Evolutionary conservation across 2,113 vertebrate genomes (phyloP), one percentile per base, ranked within the genome.

Genomic region (Salminus brasiliensis): DNA sequence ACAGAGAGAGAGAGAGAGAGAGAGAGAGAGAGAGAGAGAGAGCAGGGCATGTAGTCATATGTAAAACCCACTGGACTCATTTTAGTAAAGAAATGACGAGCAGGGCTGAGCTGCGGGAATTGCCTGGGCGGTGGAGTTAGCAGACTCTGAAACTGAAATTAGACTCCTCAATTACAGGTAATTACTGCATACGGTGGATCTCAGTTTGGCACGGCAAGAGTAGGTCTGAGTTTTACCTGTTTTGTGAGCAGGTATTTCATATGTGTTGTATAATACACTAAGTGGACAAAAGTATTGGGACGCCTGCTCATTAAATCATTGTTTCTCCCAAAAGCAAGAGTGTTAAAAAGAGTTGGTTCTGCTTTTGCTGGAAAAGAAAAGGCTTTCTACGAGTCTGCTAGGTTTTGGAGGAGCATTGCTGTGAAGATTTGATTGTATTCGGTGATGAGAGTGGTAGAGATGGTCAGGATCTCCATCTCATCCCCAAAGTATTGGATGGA

Each of bases 111-210:
- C 23, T 45, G 55, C 55, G 30, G 36, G 16, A 32, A 30, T 45
- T 29, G 4, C 21, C 8, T 11, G 6, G 34, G 15, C 18, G 25
- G 25, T n/a, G 12, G 72, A 52, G 36, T 16, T 29, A 57, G 60
- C 74, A 39, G 71, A 62, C 90, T 88, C 86, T 85, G 11, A 81
- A 87, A 89, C 86, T 91, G 86, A 87, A 90, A 89, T 85, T 83
- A 91, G 88, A 89, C 85, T 84, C 84, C 87, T 84, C 18, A 39
- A 32, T 39, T n/a, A 39, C 34, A 29, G 62, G 32, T 91, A 90
- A 91, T 91, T 90, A 92, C 88, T 87, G 89, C 91, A 87, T 81
- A 84, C 52, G 47, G 79, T 84, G 85, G 89, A 87, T 83, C 82
- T 83, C 79, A 85, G 80, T 85, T 80, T 60, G 5, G 77, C 16